phyloP scores from a whole-genome alignment of 53 echinoderm and acorn worm genomes.

The Actinopyga echinites region DNA sequence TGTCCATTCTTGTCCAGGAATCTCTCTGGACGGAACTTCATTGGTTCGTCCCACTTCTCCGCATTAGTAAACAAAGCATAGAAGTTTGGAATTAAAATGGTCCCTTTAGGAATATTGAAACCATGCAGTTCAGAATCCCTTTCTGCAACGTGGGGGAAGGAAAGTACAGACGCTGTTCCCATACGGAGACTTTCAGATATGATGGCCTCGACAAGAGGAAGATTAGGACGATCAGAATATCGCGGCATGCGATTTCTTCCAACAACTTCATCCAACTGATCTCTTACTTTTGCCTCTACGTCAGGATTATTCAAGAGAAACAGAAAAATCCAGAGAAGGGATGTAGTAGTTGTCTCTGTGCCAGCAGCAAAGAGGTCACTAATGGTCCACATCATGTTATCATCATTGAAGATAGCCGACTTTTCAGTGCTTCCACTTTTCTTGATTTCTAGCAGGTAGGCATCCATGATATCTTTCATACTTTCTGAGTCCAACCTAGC shows the following conservation, averaged over 20 bases:
- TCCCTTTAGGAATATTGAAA: conserved; percentile 13
- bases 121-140: not conserved
- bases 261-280: not conserved
- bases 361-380: conserved; percentile 26
- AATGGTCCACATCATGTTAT: conserved; percentile 19
- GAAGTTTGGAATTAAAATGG: not conserved
- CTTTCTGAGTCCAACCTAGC: no score
- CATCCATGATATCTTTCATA: not conserved
- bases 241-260: conserved; percentile 9
- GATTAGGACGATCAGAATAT: conserved; percentile 16
- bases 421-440: not conserved
- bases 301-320: conserved; percentile 18
- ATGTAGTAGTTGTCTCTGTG: conserved; percentile 17
- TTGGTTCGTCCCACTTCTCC: not conserved
- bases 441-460: not conserved
- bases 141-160: conserved; percentile 15
- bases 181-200: conserved; percentile 24
- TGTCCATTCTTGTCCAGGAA: conserved; percentile 25
- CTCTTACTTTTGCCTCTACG: not conserved
- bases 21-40: conserved; percentile 10
- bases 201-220: conserved; percentile 7
- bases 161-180: not conserved
- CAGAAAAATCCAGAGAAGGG: not conserved
- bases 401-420: conserved; percentile 1
- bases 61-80: not conserved